Evolutionary conservation across 64 coral and sea anemone genomes (phyloP).

Genomic region (Anthopleura sola): DNA sequence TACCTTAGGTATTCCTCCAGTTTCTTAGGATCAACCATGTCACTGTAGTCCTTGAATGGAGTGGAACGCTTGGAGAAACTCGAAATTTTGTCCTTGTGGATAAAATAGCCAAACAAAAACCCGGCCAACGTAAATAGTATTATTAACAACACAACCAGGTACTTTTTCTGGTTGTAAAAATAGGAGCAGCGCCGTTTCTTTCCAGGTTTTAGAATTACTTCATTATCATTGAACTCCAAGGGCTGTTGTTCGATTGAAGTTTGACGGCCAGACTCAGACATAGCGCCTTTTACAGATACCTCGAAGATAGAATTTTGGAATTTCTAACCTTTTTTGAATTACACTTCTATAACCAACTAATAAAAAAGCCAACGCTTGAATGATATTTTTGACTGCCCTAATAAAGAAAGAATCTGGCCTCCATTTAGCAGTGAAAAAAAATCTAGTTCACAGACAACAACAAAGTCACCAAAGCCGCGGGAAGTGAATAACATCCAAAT

Average conservation of each 20-base stretch:
- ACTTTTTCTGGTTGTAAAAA: constrained; percentile 5
- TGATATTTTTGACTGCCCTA: background rate
- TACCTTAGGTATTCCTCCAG: background rate
- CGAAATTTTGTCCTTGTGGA: background rate
- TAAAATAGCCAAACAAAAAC: constrained; percentile 18
- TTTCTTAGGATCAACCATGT: background rate
- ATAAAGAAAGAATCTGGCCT: background rate
- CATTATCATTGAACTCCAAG: background rate
- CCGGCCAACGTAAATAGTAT: background rate
- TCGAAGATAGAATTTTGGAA: background rate
- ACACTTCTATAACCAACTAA: background rate
- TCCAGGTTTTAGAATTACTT: background rate
- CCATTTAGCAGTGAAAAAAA: background rate
- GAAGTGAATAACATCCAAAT: background rate
- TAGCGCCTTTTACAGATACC: background rate
- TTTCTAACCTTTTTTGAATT: background rate
- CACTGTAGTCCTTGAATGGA: background rate
- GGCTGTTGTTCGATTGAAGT: background rate
- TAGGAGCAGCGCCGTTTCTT: background rate
- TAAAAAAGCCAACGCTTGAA: background rate
- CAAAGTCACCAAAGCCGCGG: background rate
- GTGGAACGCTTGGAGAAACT: background rate
- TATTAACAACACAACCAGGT: background rate
- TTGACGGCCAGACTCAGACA: background rate
- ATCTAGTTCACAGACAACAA: background rate